Conservation (phyloP, 1,140 invertebrate species). For the Protaetia brevitarsis region DNA sequence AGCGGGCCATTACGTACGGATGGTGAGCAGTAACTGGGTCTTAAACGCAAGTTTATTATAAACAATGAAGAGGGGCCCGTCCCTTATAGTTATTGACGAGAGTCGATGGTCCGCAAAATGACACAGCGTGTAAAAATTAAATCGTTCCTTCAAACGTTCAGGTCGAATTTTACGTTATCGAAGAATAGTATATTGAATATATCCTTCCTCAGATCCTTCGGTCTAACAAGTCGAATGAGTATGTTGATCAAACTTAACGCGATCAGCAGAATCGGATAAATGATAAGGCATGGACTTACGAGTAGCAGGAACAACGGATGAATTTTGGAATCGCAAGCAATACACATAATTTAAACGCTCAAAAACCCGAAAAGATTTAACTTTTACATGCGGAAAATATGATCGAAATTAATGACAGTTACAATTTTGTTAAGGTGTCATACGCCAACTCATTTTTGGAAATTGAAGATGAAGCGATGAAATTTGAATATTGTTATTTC, state of each 20-base stretch:
- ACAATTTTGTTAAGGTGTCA: constrained; percentile 17
- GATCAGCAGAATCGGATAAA: background rate
- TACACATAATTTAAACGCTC: constrained; percentile 21
- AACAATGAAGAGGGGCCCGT: background rate
- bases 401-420: background rate
- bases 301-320: background rate
- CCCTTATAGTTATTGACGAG: background rate
- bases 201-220: background rate
- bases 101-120: background rate
- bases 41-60: background rate
- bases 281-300: background rate
- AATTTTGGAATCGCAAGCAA: constrained; percentile 17
- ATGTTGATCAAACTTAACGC: background rate
- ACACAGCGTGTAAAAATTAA: no score
- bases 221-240: background rate
- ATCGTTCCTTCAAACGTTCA: background rate
- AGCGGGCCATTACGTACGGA: background rate
- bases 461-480: background rate
- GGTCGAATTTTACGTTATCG: background rate
- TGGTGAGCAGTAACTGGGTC: background rate
- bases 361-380: constrained; percentile 19
- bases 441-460: constrained; percentile 2
- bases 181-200: background rate
- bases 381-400: background rate
- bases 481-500: no score